Percentiles rank a stretch among this genome's conserved stretches.
Evolutionary conservation across 2,797 vertebrate species (phyloP).

Genomic region (Enteromius argenteus): DNA sequence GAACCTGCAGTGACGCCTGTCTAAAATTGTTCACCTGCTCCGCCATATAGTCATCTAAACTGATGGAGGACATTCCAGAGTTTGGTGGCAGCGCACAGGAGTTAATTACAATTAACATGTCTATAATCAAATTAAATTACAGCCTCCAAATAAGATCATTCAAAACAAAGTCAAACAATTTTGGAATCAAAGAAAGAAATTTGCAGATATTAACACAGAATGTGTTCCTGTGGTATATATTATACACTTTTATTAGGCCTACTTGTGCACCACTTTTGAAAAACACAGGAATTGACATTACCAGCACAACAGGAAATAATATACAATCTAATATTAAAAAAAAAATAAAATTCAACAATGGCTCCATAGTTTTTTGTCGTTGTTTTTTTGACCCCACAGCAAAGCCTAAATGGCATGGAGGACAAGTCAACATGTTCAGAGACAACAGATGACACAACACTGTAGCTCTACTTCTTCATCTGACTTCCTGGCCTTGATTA

Average conservation of each 20-base stretch:
- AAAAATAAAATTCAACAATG: background rate
- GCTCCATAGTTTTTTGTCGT: background rate
- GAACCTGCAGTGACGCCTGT: conserved; percentile 72
- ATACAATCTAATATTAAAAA: background rate
- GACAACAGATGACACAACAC: conserved; percentile 67
- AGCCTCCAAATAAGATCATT: background rate
- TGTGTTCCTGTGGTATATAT: background rate
- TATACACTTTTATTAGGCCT: background rate
- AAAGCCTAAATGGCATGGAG: background rate
- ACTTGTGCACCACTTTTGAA: background rate
- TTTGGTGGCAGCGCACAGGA: background rate
- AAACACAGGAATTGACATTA: background rate
- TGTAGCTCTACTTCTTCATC: conserved; percentile 60
- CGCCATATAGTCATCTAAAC: conserved; percentile 10
- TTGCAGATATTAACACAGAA: background rate
- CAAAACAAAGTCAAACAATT: background rate
- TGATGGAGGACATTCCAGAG: background rate
- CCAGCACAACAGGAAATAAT: background rate
- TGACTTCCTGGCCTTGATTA: conserved; percentile 80
- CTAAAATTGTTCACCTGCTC: conserved; percentile 62
- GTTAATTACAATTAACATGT: background rate
- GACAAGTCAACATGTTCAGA: conserved; percentile 33
- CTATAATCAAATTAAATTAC: background rate
- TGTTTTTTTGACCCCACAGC: background rate
- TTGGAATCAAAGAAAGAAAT: background rate